A percentile compares a stretch with the other conserved stretches of the same genome.
These are phyloP conservation scores for Limnephilus lunatus DNA, from an alignment of 2,888 invertebrate genomes.

Conservation along the genomic window DNA sequence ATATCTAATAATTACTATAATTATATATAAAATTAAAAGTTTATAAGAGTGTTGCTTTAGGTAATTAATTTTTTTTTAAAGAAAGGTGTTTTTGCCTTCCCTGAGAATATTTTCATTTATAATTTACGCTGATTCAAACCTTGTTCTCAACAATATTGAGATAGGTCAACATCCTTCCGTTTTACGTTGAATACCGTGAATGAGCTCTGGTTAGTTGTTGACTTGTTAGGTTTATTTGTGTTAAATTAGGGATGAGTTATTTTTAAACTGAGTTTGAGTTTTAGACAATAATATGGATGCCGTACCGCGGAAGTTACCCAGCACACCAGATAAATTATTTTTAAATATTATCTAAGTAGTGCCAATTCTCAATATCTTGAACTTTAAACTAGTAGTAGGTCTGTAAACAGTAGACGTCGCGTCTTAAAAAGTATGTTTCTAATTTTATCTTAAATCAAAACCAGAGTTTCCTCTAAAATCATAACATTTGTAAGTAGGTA, in stretches of 20 bases:
- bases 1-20: no score
- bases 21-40: no score
- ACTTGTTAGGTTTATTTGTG: neutral
- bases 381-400: no score
- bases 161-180: neutral
- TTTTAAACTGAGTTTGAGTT: neutral
- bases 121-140: neutral
- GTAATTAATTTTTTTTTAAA: neutral
- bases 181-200: neutral
- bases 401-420: no score
- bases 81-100: neutral
- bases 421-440: no score
- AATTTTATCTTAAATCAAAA: no score
- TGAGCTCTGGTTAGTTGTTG: neutral
- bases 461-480: no score
- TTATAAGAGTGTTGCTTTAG: no score
- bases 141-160: neutral
- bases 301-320: neutral
- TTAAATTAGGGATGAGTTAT: neutral
- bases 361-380: no score
- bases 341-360: no score
- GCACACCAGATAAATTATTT: no score
- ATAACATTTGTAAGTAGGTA: no score
- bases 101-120: neutral
- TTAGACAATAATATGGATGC: neutral